Percentiles rank a stretch among this genome's conserved stretches.
Evolutionary conservation across 53 echinoderm and acorn worm species (phyloP).

Genomic region (Luidia sarsii): DNA sequence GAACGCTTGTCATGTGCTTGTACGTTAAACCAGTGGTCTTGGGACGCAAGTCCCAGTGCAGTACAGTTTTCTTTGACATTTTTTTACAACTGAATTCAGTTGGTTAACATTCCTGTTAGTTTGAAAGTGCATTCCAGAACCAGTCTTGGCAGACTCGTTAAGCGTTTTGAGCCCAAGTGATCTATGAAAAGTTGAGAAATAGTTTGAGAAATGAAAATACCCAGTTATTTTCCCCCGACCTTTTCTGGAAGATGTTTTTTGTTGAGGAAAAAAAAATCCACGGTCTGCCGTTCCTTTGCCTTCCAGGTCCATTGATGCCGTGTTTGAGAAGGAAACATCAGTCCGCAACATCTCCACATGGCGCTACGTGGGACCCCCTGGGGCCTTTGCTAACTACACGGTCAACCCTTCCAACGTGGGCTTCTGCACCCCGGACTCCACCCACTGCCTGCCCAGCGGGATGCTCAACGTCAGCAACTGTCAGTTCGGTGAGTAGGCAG

Average conservation of each 20-base stretch:
- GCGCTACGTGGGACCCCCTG: slow-evolving; percentile 66
- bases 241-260: background rate
- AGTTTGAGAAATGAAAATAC: no score
- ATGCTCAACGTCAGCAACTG: slow-evolving; percentile 64
- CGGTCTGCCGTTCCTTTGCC: background rate
- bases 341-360: slow-evolving; percentile 59
- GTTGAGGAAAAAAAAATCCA: background rate
- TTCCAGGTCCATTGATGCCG: slow-evolving; percentile 68
- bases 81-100: no score
- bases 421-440: slow-evolving; percentile 75
- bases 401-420: slow-evolving; percentile 75
- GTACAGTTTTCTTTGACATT: no score
- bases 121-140: no score
- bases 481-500: slow-evolving; percentile 31
- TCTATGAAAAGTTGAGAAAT: no score
- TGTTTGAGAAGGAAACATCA: slow-evolving; percentile 47
- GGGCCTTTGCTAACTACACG: slow-evolving; percentile 71
- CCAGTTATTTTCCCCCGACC: background rate
- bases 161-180: no score
- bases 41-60: no score
- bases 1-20: no score
- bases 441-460: slow-evolving; percentile 74
- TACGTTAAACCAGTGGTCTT: no score
- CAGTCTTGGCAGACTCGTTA: no score
- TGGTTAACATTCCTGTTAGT: no score